Evolutionary conservation across 2,888 invertebrate species (phyloP).

Genomic region (Herminia tarsipennalis): DNA sequence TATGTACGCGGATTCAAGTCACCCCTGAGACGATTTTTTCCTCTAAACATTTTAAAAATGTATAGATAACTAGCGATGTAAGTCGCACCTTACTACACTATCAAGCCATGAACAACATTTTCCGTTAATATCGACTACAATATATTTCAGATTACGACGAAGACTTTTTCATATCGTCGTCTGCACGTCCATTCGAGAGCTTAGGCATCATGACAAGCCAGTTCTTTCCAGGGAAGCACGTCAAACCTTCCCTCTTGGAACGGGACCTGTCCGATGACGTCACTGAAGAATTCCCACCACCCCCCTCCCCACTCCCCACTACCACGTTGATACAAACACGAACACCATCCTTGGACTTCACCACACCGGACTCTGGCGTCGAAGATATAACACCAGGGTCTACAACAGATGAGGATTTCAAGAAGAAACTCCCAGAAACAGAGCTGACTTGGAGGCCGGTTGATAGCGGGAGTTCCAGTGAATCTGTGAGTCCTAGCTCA

Average conservation of each 20-base stretch:
- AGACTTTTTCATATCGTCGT: slow-evolving; percentile 91
- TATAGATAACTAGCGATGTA: too few relatives aligned
- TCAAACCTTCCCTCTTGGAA: slow-evolving; percentile 61
- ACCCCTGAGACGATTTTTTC: too few relatives aligned
- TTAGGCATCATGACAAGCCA: slow-evolving; percentile 87
- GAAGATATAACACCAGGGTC: slow-evolving; percentile 86
- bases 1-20: too few relatives aligned
- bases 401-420: slow-evolving; percentile 66
- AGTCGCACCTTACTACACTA: too few relatives aligned
- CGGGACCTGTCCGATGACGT: slow-evolving; percentile 55
- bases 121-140: too few relatives aligned
- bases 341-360: slow-evolving; percentile 76
- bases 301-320: slow-evolving; percentile 53
- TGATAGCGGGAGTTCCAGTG: slow-evolving; percentile 76
- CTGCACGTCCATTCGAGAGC: slow-evolving; percentile 89
- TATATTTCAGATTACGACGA: slow-evolving; percentile 82
- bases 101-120: too few relatives aligned
- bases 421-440: slow-evolving; percentile 56
- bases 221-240: slow-evolving; percentile 89
- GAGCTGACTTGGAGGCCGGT: slow-evolving; percentile 60
- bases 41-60: too few relatives aligned
- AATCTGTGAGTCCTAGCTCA: slow-evolving; percentile 76
- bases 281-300: slow-evolving; percentile 55
- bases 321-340: slow-evolving; percentile 48
- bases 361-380: slow-evolving; percentile 87